These are phyloP conservation scores for Microcebus tavaratra DNA, from an alignment of 2,113 vertebrate genomes.

Conservation along the genomic window DNA sequence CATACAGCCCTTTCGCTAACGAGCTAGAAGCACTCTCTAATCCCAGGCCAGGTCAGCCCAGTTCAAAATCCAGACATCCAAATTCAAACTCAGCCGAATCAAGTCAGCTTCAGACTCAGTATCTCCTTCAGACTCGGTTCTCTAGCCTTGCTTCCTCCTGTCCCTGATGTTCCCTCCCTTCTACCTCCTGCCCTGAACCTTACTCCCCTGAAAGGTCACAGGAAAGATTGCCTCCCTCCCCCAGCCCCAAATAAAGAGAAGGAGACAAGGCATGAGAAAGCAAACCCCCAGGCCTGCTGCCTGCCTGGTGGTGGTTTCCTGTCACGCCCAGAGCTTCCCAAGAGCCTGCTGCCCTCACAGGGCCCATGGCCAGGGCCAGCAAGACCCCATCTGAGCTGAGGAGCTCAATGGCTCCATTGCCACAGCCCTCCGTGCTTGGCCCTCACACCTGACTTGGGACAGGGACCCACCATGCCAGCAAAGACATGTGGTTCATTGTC, in stretches of 20 bases:
- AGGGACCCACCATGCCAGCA: background rate
- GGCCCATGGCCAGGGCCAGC: background rate
- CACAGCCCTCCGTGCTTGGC: rapidly evolving
- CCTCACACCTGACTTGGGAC: too few relatives aligned
- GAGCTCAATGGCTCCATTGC: background rate
- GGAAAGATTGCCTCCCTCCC: background rate
- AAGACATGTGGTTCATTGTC: background rate
- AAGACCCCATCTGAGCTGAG: background rate
- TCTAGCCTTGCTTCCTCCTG: background rate
- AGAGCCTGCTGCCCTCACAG: background rate
- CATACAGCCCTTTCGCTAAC: background rate
- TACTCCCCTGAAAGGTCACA: background rate
- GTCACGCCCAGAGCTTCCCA: background rate
- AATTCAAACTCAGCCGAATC: background rate
- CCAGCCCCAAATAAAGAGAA: background rate
- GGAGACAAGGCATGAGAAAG: background rate
- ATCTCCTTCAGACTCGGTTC: background rate
- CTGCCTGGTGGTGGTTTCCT: background rate
- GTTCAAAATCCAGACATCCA: background rate
- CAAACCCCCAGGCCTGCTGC: too few relatives aligned
- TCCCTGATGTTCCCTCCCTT: too few relatives aligned
- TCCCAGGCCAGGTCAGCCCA: background rate
- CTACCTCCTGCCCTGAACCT: background rate
- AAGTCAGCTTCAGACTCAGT: background rate
- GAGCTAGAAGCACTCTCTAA: too few relatives aligned